Conservation (phyloP, 2,888 invertebrate species). For the Xylota sylvarum region DNA sequence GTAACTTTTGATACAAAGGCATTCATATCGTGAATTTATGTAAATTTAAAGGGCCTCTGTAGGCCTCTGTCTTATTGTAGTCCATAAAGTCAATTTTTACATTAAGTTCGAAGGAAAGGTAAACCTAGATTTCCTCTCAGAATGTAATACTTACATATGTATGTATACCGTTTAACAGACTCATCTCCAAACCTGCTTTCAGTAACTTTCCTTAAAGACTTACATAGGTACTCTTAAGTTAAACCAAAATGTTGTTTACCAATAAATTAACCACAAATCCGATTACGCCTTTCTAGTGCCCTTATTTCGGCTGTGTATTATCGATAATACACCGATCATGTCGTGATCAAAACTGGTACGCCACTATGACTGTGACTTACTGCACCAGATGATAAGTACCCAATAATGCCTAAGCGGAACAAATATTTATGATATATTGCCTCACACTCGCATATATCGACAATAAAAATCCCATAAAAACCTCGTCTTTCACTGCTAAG, state of each 20-base stretch:
- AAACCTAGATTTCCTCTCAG: too few relatives aligned
- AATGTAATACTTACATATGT: too few relatives aligned
- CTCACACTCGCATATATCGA: slow-evolving; percentile 19
- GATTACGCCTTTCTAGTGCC: slow-evolving; percentile 47
- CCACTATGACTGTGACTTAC: slow-evolving; percentile 23
- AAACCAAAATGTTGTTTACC: background rate
- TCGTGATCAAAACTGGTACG: slow-evolving; percentile 40
- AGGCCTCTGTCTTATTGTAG: too few relatives aligned
- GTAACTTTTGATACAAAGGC: too few relatives aligned
- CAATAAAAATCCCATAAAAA: slow-evolving; percentile 31
- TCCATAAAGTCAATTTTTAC: too few relatives aligned
- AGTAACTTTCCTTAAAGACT: too few relatives aligned
- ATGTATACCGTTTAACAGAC: too few relatives aligned
- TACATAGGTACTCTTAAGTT: too few relatives aligned
- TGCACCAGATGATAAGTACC: slow-evolving; percentile 32
- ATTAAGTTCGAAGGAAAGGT: too few relatives aligned
- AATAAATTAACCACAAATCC: slow-evolving; percentile 30
- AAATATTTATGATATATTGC: slow-evolving; percentile 51
- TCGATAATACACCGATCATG: slow-evolving; percentile 29
- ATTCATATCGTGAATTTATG: too few relatives aligned
- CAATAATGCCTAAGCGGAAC: slow-evolving; percentile 35
- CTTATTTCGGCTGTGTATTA: slow-evolving; percentile 18
- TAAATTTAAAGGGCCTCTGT: too few relatives aligned
- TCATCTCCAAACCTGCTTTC: too few relatives aligned
- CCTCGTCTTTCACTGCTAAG: slow-evolving; percentile 15